These are phyloP conservation scores for Pseudorhombus dupliciocellatus DNA, from an alignment of 2,113 vertebrate genomes.

Conservation along the genomic window DNA sequence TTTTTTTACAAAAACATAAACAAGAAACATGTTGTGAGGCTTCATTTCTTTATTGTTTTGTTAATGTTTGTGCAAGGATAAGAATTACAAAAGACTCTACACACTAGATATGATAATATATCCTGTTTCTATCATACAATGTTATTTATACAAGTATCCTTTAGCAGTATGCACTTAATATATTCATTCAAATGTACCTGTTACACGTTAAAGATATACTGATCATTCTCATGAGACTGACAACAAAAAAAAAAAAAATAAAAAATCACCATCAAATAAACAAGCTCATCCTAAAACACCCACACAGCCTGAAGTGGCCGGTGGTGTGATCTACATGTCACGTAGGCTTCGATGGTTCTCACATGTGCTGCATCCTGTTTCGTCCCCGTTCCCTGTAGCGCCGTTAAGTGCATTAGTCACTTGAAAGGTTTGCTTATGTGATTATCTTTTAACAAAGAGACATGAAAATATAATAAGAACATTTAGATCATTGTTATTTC, in stretches of 20 bases:
- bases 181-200: slow-evolving; percentile 65
- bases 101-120: slow-evolving; percentile 77
- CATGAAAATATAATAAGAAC: slow-evolving; percentile 42
- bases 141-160: slow-evolving; percentile 76
- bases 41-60: slow-evolving; percentile 71
- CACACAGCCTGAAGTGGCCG: slow-evolving; percentile 31
- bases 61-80: slow-evolving; percentile 78
- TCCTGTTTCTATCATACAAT: slow-evolving; percentile 76
- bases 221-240: slow-evolving; percentile 62
- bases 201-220: slow-evolving; percentile 70
- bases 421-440: slow-evolving; percentile 40
- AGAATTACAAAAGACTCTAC: slow-evolving; percentile 78
- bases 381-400: slow-evolving; percentile 56
- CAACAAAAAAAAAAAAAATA: slow-evolving; percentile 44
- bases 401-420: slow-evolving; percentile 64
- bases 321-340: slow-evolving; percentile 55
- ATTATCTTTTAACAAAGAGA: slow-evolving; percentile 52
- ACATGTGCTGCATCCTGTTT: slow-evolving; percentile 62
- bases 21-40: slow-evolving; percentile 5
- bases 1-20: not conserved
- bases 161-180: slow-evolving; percentile 59
- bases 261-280: slow-evolving; percentile 66
- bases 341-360: slow-evolving; percentile 45
- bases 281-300: slow-evolving; percentile 52
- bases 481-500: slow-evolving; percentile 22